Base-by-base conservation (phyloP, 2,888 invertebrate genomes). In the Clanis bilineata region DNA sequence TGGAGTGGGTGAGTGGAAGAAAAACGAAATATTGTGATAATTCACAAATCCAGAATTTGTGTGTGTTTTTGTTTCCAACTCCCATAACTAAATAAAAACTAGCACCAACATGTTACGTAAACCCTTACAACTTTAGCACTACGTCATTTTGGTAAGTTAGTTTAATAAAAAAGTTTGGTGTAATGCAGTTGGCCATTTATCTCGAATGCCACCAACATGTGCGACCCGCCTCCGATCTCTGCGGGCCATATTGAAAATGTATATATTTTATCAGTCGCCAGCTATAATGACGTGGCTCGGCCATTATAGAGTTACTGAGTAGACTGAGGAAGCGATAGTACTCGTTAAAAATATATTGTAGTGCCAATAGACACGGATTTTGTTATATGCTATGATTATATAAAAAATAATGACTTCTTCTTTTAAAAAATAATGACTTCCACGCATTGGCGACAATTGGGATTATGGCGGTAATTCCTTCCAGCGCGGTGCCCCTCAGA, bases 151-250 rank as follows among this genome's bases (percentile, higher is more conserved):
- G 39, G 57, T 57, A 57, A 57, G 57, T 69, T 69, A 69, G 68
- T 78, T 76, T 72, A 72, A 74, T 79, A 77, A 79, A 85, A 83
- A 84, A 81, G 71, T 71, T 77, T 66, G 68, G 70, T 71, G 72
- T 84, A 79, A 82, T 80, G 83, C 82, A 77, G 78, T 51, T 62
- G 70, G 77, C 79, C 79, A 80, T 87, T 86, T 82, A 82, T 87
- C 80, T 83, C 65, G 62, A 69, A 76, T 63, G 85, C 74, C 83
- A 81, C 66, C 69, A 70, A 68, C 83, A 85, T 75, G 70, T 79
- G 80, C 72, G 66, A 72, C 65, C 58, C 66, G 61, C 65, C 61
- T 61, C 63, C 63, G 65, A 62, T 68, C 70, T 67, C 67, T 9
- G 51, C 18, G 51, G 45, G 51, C 32, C 32, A 51, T 51, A 51